These are phyloP conservation scores for Lutraria lutraria DNA, from an alignment of 2,888 invertebrate genomes.

Conservation along the genomic window DNA sequence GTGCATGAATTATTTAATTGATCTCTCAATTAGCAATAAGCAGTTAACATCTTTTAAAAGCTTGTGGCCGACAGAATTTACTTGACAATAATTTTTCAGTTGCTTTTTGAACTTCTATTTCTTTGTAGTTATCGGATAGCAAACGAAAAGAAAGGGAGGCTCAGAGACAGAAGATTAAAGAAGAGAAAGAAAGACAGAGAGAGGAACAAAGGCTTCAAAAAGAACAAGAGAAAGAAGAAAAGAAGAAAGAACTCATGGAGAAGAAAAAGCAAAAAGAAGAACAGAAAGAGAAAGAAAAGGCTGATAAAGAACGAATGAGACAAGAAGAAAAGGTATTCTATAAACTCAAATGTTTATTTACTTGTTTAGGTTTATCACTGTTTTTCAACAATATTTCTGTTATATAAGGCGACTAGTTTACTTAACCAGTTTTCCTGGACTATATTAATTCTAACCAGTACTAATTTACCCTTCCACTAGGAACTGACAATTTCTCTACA, in stretches of 20 bases:
- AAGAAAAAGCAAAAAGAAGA: constrained; percentile 72
- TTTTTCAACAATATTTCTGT: no score
- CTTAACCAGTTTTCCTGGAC: no score
- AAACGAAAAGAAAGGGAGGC: constrained; percentile 71
- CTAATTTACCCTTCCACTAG: no score
- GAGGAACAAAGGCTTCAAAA: constrained; percentile 71
- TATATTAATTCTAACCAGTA: no score
- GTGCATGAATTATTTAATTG: no score
- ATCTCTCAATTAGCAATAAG: no score
- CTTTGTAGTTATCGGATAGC: constrained; percentile 68
- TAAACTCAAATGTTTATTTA: neutral
- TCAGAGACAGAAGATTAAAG: constrained; percentile 53
- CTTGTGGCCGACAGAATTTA: no score
- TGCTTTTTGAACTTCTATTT: neutral
- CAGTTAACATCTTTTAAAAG: no score
- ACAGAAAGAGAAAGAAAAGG: constrained; percentile 76
- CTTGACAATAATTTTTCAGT: no score
- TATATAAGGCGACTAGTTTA: no score
- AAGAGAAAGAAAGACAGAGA: constrained; percentile 71
- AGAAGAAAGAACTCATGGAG: constrained; percentile 69
- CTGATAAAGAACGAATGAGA: constrained; percentile 69
- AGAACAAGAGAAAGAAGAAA: constrained; percentile 71
- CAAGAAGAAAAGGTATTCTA: constrained; percentile 71
- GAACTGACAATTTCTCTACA: no score
- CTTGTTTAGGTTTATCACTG: no score